Conservation (phyloP, 2,888 invertebrate species). For the Drosophila falleni region DNA sequence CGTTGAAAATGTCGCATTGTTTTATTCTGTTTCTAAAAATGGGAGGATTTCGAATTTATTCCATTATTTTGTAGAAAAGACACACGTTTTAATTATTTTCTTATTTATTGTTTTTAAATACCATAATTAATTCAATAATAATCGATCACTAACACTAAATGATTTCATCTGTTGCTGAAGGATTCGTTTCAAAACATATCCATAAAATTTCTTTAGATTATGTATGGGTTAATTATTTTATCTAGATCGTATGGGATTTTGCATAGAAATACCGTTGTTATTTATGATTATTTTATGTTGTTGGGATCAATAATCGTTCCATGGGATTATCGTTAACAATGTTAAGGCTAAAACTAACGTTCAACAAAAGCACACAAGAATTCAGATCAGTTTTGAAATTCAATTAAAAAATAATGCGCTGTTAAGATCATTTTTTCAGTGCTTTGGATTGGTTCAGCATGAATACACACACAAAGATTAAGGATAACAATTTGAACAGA, state of each 20-base stretch:
- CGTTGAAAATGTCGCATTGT: slow-evolving; percentile 39
- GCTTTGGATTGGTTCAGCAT: slow-evolving; percentile 41
- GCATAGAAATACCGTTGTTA: slow-evolving; percentile 60
- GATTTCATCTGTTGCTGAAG: slow-evolving; percentile 46
- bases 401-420: slow-evolving; percentile 35
- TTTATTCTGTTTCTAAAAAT: background rate
- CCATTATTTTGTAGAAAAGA: background rate
- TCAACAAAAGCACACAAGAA: slow-evolving; percentile 66
- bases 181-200: slow-evolving; percentile 29
- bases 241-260: slow-evolving; percentile 46
- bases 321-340: slow-evolving; percentile 59
- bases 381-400: slow-evolving; percentile 44
- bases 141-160: slow-evolving; percentile 59
- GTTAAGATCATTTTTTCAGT: slow-evolving; percentile 49
- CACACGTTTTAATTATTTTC: slow-evolving; percentile 31
- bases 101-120: slow-evolving; percentile 60
- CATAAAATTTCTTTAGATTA: slow-evolving; percentile 29
- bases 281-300: slow-evolving; percentile 33
- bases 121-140: slow-evolving; percentile 55
- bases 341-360: slow-evolving; percentile 52
- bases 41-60: background rate
- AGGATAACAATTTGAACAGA: slow-evolving; percentile 1
- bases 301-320: slow-evolving; percentile 38
- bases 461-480: slow-evolving; percentile 22
- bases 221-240: slow-evolving; percentile 35